Evolutionary conservation across 92 coral and sea anemone species (phyloP).

Genomic region (Paragorgia papillata): DNA sequence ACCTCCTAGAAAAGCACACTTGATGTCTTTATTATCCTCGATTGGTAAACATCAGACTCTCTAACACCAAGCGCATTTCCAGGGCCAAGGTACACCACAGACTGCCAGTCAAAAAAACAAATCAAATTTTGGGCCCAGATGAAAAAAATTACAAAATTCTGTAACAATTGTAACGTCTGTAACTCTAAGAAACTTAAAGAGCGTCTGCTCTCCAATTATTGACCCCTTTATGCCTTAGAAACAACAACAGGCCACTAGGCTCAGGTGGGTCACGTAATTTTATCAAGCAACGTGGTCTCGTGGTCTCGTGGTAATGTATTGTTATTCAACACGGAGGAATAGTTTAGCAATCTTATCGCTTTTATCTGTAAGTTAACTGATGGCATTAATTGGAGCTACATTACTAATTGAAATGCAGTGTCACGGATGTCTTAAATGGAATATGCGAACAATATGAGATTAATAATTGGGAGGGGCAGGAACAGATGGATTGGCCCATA

Average conservation of each 20-base stretch:
- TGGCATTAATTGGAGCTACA: slow-evolving; percentile 18
- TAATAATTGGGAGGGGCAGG: background rate
- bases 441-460: slow-evolving; percentile 1
- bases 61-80: background rate
- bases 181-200: background rate
- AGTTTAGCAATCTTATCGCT: background rate
- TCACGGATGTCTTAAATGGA: background rate
- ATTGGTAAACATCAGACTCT: background rate
- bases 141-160: background rate
- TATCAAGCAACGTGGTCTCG: too few species aligned
- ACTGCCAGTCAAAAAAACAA: background rate
- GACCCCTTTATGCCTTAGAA: background rate
- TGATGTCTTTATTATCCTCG: background rate
- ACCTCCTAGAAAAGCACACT: background rate
- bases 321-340: too few species aligned
- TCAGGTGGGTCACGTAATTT: too few species aligned
- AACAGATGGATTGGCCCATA: slow-evolving; percentile 27
- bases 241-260: too few species aligned
- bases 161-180: background rate
- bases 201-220: slow-evolving; percentile 23
- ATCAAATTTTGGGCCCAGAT: background rate
- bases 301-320: too few species aligned
- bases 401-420: slow-evolving; percentile 10
- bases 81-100: background rate
- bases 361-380: background rate